A percentile compares a stretch with the other conserved stretches of the same genome.
Conservation (phyloP, 1,140 invertebrate species). For the Colletes gigas region DNA sequence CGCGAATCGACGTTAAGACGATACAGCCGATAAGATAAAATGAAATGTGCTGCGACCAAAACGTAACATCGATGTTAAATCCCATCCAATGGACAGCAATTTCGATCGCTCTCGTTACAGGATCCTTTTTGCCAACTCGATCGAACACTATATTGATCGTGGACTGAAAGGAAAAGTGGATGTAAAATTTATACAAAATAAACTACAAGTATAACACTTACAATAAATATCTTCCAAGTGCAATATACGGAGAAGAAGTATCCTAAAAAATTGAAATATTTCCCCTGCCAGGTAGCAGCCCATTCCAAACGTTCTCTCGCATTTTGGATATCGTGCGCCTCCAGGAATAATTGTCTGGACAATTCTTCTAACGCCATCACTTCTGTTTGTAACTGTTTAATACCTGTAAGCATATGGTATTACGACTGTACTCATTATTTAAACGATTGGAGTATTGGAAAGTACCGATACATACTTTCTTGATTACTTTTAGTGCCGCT, state of each 20-base stretch:
- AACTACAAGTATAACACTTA: constrained; percentile 81
- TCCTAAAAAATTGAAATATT: constrained; percentile 99
- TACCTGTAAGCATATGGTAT: constrained; percentile 82
- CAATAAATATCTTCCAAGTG: constrained; percentile 99
- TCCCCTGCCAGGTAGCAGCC: constrained; percentile 98
- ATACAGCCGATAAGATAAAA: constrained; percentile 99
- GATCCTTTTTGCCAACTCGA: constrained; percentile 98
- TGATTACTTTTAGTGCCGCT: constrained; percentile 81
- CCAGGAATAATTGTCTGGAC: constrained; percentile 96
- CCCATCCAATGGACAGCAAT: constrained; percentile 99
- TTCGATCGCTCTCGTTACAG: constrained; percentile 97
- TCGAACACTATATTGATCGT: constrained; percentile 99
- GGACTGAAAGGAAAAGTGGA: constrained; percentile 85
- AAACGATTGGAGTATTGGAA: background rate
- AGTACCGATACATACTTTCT: constrained; percentile 80
- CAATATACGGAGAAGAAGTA: constrained; percentile 99
- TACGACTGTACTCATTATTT: constrained; percentile 7
- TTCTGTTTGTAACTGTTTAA: constrained; percentile 92
- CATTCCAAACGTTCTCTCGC: constrained; percentile 96
- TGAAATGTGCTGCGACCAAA: constrained; percentile 99
- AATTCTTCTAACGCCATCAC: constrained; percentile 94
- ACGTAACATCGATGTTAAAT: constrained; percentile 97
- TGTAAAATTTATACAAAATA: constrained; percentile 45
- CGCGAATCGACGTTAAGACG: constrained; percentile 98
- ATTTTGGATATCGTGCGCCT: constrained; percentile 96